A percentile compares a stretch with the other conserved stretches of the same genome.
Conservation (phyloP, 2,888 invertebrate genomes). For the Stenolophus ochropezus region DNA sequence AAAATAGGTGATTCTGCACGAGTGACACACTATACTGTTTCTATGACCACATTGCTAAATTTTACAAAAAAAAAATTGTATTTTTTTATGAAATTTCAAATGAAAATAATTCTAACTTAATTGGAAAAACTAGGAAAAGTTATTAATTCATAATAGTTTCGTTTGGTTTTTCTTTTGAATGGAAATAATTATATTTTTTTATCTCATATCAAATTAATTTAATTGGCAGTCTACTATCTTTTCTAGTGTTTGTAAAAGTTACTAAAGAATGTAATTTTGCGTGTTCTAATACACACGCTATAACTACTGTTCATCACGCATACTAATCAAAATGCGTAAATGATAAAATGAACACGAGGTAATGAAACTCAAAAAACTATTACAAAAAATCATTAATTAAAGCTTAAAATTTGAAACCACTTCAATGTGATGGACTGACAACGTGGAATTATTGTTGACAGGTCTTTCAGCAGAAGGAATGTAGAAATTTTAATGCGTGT, state of each 20-base stretch:
- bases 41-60: too few relatives aligned
- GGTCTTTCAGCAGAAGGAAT: neutral
- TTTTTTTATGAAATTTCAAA: too few relatives aligned
- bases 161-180: too few relatives aligned
- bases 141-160: too few relatives aligned
- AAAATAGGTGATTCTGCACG: too few relatives aligned
- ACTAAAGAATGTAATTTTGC: constrained; percentile 33
- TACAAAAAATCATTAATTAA: neutral
- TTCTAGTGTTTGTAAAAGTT: constrained; percentile 8
- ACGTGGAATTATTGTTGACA: neutral
- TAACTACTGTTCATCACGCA: neutral
- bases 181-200: too few relatives aligned
- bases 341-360: neutral
- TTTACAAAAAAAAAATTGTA: too few relatives aligned
- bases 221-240: neutral
- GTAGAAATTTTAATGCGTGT: neutral
- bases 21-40: too few relatives aligned
- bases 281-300: neutral
- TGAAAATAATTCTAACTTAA: too few relatives aligned
- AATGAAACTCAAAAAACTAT: neutral
- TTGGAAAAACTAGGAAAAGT: too few relatives aligned
- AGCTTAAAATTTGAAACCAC: neutral
- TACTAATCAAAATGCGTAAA: constrained; percentile 1
- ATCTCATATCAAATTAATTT: too few relatives aligned
- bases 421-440: neutral